Evolutionary conservation across 2,113 vertebrate genomes (phyloP).

Genomic region (Cnemophilus loriae): DNA sequence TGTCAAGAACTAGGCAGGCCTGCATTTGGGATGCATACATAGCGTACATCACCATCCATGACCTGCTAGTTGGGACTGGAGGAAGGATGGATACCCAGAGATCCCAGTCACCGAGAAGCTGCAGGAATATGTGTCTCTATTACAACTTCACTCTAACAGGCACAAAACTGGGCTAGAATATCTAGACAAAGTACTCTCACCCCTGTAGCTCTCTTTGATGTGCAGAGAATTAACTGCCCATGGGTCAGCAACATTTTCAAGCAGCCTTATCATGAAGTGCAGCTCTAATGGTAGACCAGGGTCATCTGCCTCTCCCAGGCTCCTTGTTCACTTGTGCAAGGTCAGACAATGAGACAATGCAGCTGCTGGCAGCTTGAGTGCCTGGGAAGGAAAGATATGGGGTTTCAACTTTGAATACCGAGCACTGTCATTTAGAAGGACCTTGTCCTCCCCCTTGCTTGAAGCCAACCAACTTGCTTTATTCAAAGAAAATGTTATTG

Average conservation of each 20-base stretch:
- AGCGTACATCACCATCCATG: not conserved
- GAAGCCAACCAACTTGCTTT: not conserved
- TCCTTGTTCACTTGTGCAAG: not conserved
- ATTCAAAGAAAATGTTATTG: not conserved
- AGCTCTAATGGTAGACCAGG: not conserved
- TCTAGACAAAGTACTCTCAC: not conserved
- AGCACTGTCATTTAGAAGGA: not conserved
- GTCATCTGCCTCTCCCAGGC: not conserved
- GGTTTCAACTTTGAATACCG: not conserved
- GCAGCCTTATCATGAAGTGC: not conserved
- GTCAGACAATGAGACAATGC: not conserved
- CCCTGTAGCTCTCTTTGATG: not conserved
- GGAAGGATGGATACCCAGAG: not conserved
- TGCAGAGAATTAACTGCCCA: not conserved
- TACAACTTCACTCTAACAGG: not conserved
- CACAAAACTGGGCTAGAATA: not conserved
- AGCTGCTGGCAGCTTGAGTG: not conserved
- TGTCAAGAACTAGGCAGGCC: not conserved
- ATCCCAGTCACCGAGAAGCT: not conserved
- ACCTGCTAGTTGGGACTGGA: not conserved
- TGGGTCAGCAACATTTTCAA: not conserved
- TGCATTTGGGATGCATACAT: not conserved
- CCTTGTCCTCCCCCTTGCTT: not conserved
- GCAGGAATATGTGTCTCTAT: not conserved
- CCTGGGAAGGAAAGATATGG: not conserved